A percentile compares a stretch with the other conserved stretches of the same genome.
These are phyloP conservation scores for Nebria brevicollis DNA, from an alignment of 2,888 invertebrate genomes.

Conservation along the genomic window DNA sequence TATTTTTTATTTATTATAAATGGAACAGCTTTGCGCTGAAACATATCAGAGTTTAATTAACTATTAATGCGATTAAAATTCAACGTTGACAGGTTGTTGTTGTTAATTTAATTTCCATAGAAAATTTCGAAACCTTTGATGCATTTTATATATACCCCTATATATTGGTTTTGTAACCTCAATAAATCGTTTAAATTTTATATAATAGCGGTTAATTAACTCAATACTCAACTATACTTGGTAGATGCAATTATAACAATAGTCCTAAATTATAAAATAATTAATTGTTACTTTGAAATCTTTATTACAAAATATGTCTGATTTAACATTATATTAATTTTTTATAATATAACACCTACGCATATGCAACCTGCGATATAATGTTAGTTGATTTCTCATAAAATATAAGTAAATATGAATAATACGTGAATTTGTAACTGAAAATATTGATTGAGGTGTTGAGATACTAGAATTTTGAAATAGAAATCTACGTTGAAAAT, in stretches of 20 bases:
- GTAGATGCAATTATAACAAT: too few species aligned
- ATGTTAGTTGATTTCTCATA: too few species aligned
- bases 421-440: too few species aligned
- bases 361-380: too few species aligned
- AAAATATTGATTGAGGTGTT: too few species aligned
- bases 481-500: background rate
- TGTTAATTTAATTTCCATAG: constrained; percentile 1
- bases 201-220: background rate
- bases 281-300: too few species aligned
- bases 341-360: too few species aligned
- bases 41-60: background rate
- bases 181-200: background rate
- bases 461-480: too few species aligned
- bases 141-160: background rate
- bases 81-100: background rate
- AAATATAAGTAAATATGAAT: too few species aligned
- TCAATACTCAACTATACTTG: background rate
- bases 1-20: background rate
- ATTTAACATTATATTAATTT: too few species aligned
- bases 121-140: background rate
- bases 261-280: too few species aligned
- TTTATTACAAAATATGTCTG: too few species aligned
- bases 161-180: background rate
- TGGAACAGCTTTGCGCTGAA: background rate
- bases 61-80: background rate